Evolutionary conservation across 2,797 vertebrate genomes (phyloP).

Genomic region (Eutrigla gurnardus): DNA sequence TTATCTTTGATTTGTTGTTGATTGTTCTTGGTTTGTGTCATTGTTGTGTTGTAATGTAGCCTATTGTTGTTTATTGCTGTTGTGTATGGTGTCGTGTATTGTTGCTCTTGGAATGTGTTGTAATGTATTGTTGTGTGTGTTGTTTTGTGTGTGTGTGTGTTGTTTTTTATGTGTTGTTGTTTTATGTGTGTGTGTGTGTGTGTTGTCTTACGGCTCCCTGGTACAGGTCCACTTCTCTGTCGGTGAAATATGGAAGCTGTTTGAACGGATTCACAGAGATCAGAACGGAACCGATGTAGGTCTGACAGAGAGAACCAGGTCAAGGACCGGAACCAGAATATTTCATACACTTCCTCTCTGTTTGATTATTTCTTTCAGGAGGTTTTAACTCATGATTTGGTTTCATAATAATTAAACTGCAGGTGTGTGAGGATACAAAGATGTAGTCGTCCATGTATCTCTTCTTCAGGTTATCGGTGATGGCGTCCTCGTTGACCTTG

Average conservation of each 20-base stretch:
- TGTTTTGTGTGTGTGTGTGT: no score
- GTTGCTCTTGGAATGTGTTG: no score
- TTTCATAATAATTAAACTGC: not conserved
- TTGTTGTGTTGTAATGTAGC: constrained; percentile 62
- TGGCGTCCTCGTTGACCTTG: constrained; percentile 89
- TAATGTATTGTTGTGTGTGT: no score
- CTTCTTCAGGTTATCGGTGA: constrained; percentile 89
- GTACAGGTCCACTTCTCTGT: constrained; percentile 87
- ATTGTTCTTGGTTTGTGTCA: not conserved
- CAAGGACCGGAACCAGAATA: constrained; percentile 48
- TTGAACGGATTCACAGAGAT: constrained; percentile 90
- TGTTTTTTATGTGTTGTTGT: not conserved
- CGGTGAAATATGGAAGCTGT: constrained; percentile 87
- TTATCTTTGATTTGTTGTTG: not conserved
- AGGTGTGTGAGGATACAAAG: constrained; percentile 79
- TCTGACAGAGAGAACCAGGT: constrained; percentile 69
- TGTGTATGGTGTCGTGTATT: no score
- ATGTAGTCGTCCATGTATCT: constrained; percentile 89
- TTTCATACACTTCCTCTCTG: not conserved
- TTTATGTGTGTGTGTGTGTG: not conserved
- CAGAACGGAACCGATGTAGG: constrained; percentile 87
- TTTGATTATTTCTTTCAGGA: not conserved
- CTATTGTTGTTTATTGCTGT: no score
- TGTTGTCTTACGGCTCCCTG: constrained; percentile 85
- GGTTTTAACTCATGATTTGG: not conserved